Evolutionary conservation across 2,797 vertebrate genomes (phyloP).

Genomic region (Cryptoprocta ferox): DNA sequence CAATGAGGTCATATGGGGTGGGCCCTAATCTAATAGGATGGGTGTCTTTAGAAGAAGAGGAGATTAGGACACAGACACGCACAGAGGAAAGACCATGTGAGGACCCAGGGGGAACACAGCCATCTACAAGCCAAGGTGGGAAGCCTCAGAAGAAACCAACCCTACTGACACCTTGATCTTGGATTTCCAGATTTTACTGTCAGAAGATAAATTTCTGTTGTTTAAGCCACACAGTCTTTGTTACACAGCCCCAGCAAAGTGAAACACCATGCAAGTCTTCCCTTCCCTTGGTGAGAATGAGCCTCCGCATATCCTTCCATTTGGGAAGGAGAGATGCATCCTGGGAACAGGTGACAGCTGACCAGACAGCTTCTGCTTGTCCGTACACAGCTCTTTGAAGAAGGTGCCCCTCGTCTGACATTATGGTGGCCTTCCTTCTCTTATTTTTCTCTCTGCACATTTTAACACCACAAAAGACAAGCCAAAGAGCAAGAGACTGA

Average conservation of each 20-base stretch:
- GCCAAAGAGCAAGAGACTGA: slow-evolving; percentile 88
- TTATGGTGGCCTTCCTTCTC: slow-evolving; percentile 94
- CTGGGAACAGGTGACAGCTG: slow-evolving; percentile 91
- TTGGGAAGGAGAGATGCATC: slow-evolving; percentile 92
- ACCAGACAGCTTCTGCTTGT: slow-evolving; percentile 91
- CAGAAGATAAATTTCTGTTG: not conserved
- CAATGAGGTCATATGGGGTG: not conserved
- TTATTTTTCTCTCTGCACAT: slow-evolving; percentile 91
- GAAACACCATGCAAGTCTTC: slow-evolving; percentile 87
- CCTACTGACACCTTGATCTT: not conserved
- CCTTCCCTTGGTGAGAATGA: slow-evolving; percentile 89
- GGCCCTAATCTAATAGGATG: not conserved
- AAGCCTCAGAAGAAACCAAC: not conserved
- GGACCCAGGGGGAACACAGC: not conserved
- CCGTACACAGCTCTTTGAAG: slow-evolving; percentile 91
- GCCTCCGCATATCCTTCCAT: slow-evolving; percentile 90
- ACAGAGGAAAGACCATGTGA: too few species aligned
- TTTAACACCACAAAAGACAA: slow-evolving; percentile 90
- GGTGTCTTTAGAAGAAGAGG: not conserved
- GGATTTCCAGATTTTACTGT: not conserved
- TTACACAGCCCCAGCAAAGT: not conserved
- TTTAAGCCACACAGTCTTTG: not conserved
- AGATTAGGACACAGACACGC: not conserved
- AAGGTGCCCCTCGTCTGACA: slow-evolving; percentile 92
- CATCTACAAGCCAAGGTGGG: not conserved